These are phyloP conservation scores for Aurelia aurita complex sp. Pacific DNA, from an alignment of 30 jellyfish, hydroid and myxozoan species.

Conservation along the genomic window DNA sequence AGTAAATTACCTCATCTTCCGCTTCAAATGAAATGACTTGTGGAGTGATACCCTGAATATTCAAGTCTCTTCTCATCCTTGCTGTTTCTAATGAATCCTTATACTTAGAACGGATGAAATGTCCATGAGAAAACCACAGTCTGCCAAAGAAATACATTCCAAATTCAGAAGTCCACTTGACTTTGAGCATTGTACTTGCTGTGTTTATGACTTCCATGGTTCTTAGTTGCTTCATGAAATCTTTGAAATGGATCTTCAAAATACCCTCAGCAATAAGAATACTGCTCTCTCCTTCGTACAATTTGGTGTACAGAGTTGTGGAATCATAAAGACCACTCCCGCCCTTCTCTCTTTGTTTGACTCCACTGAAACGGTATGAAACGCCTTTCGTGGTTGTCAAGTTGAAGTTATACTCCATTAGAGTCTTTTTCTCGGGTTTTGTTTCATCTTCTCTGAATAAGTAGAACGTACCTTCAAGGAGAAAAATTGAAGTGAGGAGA, in stretches of 20 bases:
- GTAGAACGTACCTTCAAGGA: slow-evolving; percentile 17
- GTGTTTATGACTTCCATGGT: slow-evolving; percentile 35
- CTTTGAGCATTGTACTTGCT: neutral
- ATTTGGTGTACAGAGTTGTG: slow-evolving; percentile 32
- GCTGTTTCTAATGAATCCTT: slow-evolving; percentile 2
- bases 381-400: slow-evolving; percentile 7
- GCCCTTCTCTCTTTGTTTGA: neutral
- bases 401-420: slow-evolving; percentile 15
- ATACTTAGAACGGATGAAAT: neutral
- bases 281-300: neutral
- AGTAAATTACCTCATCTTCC: slow-evolving; percentile 8
- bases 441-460: slow-evolving; percentile 13
- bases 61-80: neutral
- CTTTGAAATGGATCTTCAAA: slow-evolving; percentile 28
- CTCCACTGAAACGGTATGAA: slow-evolving; percentile 22
- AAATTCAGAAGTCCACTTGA: slow-evolving; percentile 22
- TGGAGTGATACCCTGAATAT: neutral
- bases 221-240: slow-evolving; percentile 31
- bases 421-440: neutral
- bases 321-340: slow-evolving; percentile 42
- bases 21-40: neutral
- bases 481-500: neutral
- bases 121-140: slow-evolving; percentile 8
- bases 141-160: slow-evolving; percentile 27
- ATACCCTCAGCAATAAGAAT: slow-evolving; percentile 2